Base-by-base conservation (phyloP, 1,140 invertebrate genomes). In the Oryctes rhinoceros region DNA sequence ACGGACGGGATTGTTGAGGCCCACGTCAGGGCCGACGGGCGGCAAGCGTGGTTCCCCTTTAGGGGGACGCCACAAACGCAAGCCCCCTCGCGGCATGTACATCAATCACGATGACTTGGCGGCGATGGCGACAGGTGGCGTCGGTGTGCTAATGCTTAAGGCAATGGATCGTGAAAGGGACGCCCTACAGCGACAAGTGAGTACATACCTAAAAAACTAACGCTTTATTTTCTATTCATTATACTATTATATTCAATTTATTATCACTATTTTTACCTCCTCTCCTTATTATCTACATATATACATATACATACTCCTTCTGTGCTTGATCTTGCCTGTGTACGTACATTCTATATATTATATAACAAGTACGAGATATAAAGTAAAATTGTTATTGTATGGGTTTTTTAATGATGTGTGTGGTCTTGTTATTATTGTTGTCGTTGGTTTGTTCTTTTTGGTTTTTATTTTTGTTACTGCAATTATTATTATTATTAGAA, bases 31-130 rank as follows among this genome's bases (percentile, higher is more conserved):
- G 86, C 93, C 89, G 85, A 86, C 87, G 82, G 87, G 86, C 47
- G 86, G 87, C 76, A 88, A 89, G 84, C 84, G 88, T 79, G 83
- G 89, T 87, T 80, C 86, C 83, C 87, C 89, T 81, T 91, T 93
- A 88, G 91, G 92, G 85, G 92, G 93, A 87, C 92, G 94, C 74
- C 94, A 96, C 90, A 97, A 97, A 89, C 92, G 96, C 85, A 96
- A 96, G 87, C 95, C 97, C 81, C 97, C 97, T 44, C 93, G 95
- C 82, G 97, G 97, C 88, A 98, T 99, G 94, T 96, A 97, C 90
- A 95, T 99, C 87, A 98, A 97, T 91, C 95, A 98, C 88, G 97
- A 98, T 88, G 97, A 98, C 91, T 91, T 99, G 84, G 92, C 95
- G 79, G 92, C 94, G 74, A 93, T 98, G 89, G 97, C 96, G 48